Conservation (phyloP, 2,888 invertebrate species). For the Odontocolon sp. region DNA sequence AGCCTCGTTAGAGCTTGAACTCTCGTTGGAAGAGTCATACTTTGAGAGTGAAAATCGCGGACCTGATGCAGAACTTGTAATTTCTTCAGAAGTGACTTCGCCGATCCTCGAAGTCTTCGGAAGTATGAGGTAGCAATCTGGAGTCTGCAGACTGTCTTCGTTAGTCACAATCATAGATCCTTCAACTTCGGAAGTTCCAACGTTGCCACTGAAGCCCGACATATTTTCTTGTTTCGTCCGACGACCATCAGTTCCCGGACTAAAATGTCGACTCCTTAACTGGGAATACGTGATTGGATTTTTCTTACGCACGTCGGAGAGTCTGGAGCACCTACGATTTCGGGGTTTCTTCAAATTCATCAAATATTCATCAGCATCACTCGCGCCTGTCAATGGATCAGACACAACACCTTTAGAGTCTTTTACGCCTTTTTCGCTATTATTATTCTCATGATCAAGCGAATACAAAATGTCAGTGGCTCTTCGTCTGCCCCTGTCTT, state of each 20-base stretch:
- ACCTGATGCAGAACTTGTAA: slow-evolving; percentile 41
- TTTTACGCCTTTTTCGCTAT: neutral
- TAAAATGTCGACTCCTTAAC: slow-evolving; percentile 30
- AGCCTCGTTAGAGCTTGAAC: slow-evolving; percentile 63
- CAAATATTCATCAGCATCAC: neutral
- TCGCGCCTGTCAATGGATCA: neutral
- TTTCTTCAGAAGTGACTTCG: slow-evolving; percentile 18
- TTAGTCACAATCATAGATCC: slow-evolving; percentile 22
- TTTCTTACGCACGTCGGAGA: slow-evolving; percentile 49
- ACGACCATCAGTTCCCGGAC: slow-evolving; percentile 1
- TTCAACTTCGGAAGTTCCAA: slow-evolving; percentile 23
- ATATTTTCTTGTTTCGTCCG: neutral
- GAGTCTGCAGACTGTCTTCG: slow-evolving; percentile 31
- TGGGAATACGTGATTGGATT: slow-evolving; percentile 50
- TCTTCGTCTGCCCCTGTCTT: too few species aligned
- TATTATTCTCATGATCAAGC: slow-evolving; percentile 23
- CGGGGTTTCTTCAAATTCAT: slow-evolving; percentile 15
- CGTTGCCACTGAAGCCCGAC: neutral
- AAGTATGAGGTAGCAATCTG: slow-evolving; percentile 48
- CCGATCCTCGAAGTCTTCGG: slow-evolving; percentile 28
- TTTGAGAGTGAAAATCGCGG: slow-evolving; percentile 56
- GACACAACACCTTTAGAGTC: neutral
- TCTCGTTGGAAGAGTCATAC: slow-evolving; percentile 63
- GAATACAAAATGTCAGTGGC: too few species aligned
- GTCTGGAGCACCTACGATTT: slow-evolving; percentile 50